phyloP scores from a whole-genome alignment of 2,113 vertebrate species.

The Jaculus jaculus region DNA sequence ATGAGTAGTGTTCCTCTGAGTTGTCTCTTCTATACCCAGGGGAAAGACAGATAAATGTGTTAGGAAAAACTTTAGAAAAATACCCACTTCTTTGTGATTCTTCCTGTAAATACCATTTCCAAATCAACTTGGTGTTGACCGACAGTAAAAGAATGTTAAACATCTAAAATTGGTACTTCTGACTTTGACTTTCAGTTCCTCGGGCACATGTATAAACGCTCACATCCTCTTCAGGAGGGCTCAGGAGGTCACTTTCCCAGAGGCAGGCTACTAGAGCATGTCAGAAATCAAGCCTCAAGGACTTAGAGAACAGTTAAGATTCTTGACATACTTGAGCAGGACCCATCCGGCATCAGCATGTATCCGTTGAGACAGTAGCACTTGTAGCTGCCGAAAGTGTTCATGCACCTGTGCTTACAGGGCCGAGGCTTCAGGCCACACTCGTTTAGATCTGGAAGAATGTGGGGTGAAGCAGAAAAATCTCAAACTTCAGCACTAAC shows the following conservation, averaged over 20 bases:
- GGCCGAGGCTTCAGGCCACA: conserved; percentile 96
- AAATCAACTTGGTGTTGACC: background rate
- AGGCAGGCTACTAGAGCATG: background rate
- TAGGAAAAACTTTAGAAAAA: background rate
- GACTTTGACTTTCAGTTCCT: background rate
- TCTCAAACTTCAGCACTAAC: background rate
- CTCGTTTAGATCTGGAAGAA: conserved; percentile 94
- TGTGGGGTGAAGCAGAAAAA: background rate
- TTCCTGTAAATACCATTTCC: conserved; percentile 11
- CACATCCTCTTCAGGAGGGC: background rate
- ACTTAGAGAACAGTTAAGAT: conserved; percentile 17
- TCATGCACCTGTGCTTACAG: conserved; percentile 98
- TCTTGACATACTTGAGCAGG: conserved; percentile 92
- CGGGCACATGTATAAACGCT: background rate
- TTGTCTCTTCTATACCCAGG: background rate
- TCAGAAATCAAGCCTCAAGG: conserved; percentile 14
- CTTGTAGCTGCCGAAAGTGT: conserved; percentile 97
- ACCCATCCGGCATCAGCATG: conserved; percentile 96
- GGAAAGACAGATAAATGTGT: background rate
- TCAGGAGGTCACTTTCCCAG: background rate
- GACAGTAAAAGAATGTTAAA: background rate
- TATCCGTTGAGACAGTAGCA: conserved; percentile 98
- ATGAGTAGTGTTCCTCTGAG: background rate
- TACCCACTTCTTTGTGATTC: background rate
- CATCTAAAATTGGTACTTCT: background rate